Base-by-base conservation (phyloP, 1,140 invertebrate species). In the Tribolium castaneum region DNA sequence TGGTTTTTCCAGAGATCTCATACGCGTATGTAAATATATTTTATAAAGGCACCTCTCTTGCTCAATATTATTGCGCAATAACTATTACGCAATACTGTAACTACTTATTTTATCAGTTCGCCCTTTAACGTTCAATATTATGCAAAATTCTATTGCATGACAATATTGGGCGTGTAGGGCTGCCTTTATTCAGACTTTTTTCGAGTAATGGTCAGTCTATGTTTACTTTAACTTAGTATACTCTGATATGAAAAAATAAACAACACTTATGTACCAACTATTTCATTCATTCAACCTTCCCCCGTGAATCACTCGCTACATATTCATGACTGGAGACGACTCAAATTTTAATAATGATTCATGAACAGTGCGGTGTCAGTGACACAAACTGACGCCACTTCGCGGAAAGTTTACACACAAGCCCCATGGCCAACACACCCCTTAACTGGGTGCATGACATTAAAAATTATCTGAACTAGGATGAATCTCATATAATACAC, bases 1-100 rank as follows among this genome's bases (percentile, higher is more conserved):
- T 82, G 76, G 78, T 78, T 78, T 78, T 84, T 84, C 83, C 83
- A 84, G 81, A 78, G 83, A 84, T 84, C 83, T 84, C 83, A 84
- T 80, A 78, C 70, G 81, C 80, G 82, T 79, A 83, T 83, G 82
- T 84, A 84, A 80, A 84, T 84, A 84, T 77, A 73, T 73, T 73
- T 73, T 51, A 52, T 73, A 73, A 73, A 73, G 71, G 71, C 71
- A 73, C 71, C 71, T 73, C 71, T 73, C 49, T 73, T 73, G 71
- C 71, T 73, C 71, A 73, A 73, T 73, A 73, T 73, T 73, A 52
- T 73, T 52, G 71, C 49, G 71, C 49, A 73, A 73, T 73, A 30
- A 35, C 13, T 52, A 59, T 66, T 66, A 66, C 59, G 59, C 59
- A 66, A 66, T 66, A 35, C 59, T 35, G 6, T 66, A 66, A 13